A percentile compares a stretch with the other conserved stretches of the same genome.
Conservation (phyloP, 2,797 vertebrate species). For the Acrossocheilus wenchowensis region DNA sequence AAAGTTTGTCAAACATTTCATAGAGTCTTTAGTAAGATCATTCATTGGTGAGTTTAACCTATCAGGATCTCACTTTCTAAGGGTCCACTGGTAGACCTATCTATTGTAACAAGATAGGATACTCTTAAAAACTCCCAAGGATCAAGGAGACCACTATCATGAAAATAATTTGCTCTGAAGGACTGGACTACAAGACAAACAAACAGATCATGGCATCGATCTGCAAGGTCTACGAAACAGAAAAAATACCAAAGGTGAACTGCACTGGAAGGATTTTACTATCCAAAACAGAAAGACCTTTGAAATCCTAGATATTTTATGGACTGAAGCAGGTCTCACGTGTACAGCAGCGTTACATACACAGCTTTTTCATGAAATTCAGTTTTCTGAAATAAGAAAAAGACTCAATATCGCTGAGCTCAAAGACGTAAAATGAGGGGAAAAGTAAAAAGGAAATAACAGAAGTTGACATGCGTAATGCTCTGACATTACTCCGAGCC, state of each 20-base stretch:
- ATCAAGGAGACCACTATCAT: not conserved
- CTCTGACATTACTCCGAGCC: conserved; percentile 17
- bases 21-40: not conserved
- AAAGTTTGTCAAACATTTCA: not conserved
- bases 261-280: not conserved
- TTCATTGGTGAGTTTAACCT: not conserved
- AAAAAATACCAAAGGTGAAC: not conserved
- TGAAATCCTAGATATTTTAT: conserved; percentile 11
- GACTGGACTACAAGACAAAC: not conserved
- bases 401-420: conserved; percentile 8
- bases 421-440: not conserved
- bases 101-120: not conserved
- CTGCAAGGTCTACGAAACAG: not conserved
- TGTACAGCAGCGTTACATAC: conserved; percentile 10
- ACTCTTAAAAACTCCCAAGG: not conserved
- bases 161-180: not conserved
- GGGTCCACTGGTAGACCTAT: not conserved
- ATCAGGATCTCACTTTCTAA: not conserved
- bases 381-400: not conserved
- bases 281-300: not conserved
- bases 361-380: conserved; percentile 16
- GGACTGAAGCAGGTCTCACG: conserved; percentile 8
- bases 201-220: not conserved
- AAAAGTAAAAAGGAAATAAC: conserved; percentile 33
- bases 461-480: conserved; percentile 1